phyloP scores from a whole-genome alignment of 2,888 invertebrate species.

The Pseudococcus jackbeardsleyi region DNA sequence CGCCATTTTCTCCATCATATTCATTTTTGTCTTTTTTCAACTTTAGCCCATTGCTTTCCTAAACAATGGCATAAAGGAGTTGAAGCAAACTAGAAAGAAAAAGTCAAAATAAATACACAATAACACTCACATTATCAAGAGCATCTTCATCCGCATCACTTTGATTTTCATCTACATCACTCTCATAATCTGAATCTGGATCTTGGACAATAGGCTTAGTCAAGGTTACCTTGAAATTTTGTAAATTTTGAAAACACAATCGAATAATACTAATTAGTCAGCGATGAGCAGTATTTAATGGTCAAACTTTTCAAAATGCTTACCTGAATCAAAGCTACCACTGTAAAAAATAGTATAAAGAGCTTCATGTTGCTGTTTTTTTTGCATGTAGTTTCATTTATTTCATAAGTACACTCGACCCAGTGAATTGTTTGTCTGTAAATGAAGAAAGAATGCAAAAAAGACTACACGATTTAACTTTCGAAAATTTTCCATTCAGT shows the following conservation, averaged over 20 bases:
- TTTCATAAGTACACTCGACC: background rate
- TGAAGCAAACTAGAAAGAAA: background rate
- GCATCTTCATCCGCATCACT: background rate
- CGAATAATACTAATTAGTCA: background rate
- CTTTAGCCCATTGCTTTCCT: background rate
- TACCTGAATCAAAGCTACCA: background rate
- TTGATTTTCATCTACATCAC: background rate
- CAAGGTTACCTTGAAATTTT: background rate
- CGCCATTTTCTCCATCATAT: background rate
- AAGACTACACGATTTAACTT: background rate
- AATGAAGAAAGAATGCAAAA: background rate
- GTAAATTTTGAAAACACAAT: background rate
- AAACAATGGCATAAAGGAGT: background rate
- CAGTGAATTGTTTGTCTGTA: background rate
- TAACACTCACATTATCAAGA: background rate
- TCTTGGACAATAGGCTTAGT: background rate
- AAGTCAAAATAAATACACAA: background rate
- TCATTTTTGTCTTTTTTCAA: background rate
- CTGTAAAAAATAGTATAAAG: background rate
- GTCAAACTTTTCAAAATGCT: background rate
- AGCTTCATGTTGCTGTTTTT: background rate
- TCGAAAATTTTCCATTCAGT: background rate
- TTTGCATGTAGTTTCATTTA: background rate
- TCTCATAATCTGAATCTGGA: background rate
- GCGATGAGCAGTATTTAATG: background rate